Evolutionary conservation across 2,797 vertebrate species (phyloP), one percentile per base, ranked within the genome.

Genomic region (Momotus momota): DNA sequence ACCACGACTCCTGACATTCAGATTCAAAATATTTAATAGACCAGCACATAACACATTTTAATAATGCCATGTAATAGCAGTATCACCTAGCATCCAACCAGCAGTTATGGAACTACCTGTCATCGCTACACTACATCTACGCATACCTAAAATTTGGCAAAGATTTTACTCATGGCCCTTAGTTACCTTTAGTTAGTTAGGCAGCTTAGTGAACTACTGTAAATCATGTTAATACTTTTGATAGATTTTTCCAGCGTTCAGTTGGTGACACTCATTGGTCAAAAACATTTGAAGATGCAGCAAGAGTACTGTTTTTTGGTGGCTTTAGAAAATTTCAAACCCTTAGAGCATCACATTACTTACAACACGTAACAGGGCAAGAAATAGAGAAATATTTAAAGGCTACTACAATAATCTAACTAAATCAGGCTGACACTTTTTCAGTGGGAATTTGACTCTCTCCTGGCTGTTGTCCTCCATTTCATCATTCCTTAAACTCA

Each of bases 311-410:
- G 18, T 25, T 89, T 70, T 66, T 84, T 29, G 8, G 14, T n/a
- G 77, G 14, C 20, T n/a, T 52, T 43, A 57, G 48, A 80, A 70
- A 72, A 45, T 51, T 33, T 55, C n/a, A 89, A 66, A 70, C 23
- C 26, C 19, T 66, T 33, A 41, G 57, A 77, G 7, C 10, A 78
- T 18, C 40, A 49, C 26, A 79, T 49, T 61, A 60, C 55, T 88
- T 84, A 78, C 43, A 71, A 19, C 5, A 15, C 11, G 15, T 14
- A 57, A 19, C 2, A 77, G 20, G 6, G 7, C 12, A 18, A 81
- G 21, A 48, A 64, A 57, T 3, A 79, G 16, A 96, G 51, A 72
- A 70, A 21, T 61, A 95, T 92, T 96, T 91, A 94, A 95, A 95
- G 43, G 23, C 27, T 52, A 52, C 46, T 80, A 87, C 46, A 73